Conservation (phyloP, 2,888 invertebrate species). For the Mesoligia furuncula region DNA sequence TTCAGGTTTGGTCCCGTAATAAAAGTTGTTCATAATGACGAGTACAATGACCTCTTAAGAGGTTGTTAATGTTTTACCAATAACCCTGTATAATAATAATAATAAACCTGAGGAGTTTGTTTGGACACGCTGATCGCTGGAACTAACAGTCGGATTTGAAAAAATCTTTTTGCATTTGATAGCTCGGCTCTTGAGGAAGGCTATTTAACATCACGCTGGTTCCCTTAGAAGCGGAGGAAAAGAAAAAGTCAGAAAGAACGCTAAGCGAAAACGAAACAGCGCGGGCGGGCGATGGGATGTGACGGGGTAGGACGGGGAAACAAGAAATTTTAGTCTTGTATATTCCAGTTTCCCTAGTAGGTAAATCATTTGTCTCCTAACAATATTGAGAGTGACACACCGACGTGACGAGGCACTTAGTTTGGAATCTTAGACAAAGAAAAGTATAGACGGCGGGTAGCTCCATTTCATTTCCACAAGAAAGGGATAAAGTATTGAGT, state of each 20-base stretch:
- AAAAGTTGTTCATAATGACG: no score
- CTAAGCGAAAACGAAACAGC: no score
- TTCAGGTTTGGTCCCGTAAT: no score
- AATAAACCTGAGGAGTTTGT: not conserved
- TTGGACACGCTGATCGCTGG: not conserved
- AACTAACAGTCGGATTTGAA: not conserved
- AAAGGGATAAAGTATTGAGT: no score
- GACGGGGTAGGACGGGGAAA: not conserved
- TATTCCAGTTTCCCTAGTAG: slow-evolving; percentile 10
- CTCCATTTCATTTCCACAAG: no score
- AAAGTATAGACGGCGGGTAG: no score
- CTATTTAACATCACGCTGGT: no score
- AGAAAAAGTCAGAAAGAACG: no score
- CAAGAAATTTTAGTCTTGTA: not conserved
- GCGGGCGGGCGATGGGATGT: not conserved
- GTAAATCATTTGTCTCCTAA: slow-evolving; percentile 5
- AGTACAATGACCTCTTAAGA: no score
- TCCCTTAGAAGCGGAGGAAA: no score
- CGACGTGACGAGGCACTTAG: slow-evolving; percentile 40
- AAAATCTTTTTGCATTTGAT: not conserved
- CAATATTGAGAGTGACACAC: slow-evolving; percentile 23
- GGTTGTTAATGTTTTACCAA: no score
- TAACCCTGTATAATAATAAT: not conserved
- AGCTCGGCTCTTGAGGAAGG: not conserved
- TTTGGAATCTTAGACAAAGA: no score